Base-by-base conservation (phyloP, 2,797 vertebrate genomes). In the Aythya fuligula region DNA sequence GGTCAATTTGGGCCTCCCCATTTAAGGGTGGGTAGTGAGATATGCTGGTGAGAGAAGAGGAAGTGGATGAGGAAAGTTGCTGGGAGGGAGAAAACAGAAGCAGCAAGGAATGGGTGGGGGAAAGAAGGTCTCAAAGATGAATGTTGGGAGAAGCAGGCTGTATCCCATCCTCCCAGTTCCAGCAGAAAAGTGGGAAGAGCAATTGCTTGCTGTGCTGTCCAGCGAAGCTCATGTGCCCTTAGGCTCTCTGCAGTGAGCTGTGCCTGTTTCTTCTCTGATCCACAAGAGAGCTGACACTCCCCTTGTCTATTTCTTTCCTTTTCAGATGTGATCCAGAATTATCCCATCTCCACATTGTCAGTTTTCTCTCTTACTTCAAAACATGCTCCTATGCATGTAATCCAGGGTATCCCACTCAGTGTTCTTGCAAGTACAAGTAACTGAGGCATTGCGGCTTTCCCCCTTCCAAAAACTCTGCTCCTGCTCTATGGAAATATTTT, bases 321-420 rank as follows among this genome's bases (percentile, higher is more conserved):
- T 81, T 69, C 45, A 51, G 11, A 5, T 69, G 22, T 9, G 43
- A 70, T 90, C 34, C 72, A 58, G 64, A 67, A 73, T 73, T 41
- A 5, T 93, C 3, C 54, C 13, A 24, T 83, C 24, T 73, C 27
- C 0, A 0, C 32, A 2, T 27, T 76, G 20, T 41, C 38, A 41
- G 27, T 34, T 88, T 87, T 82, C 64, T 75, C 11, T 83, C 14
- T 84, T 25, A 30, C 24, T 91, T 86, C 38, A 47, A 41, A 28
- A 47, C 14, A 4, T 14, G 12, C 3, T 21, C 24, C 25, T 78
- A 8, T 28, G 21, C 9, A 3, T 49, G n/a, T 56, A 82, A 76
- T 49, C 18, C 12, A 36, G 62, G 54, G 3, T 17, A 78, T 90
- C 43, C 25, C 8, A 9, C 19, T 62, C 34, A 8, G 0, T 89